Percentiles rank a stretch among this genome's conserved stretches.
Conservation (phyloP, 1,140 invertebrate genomes). For the Conus ventricosus region DNA sequence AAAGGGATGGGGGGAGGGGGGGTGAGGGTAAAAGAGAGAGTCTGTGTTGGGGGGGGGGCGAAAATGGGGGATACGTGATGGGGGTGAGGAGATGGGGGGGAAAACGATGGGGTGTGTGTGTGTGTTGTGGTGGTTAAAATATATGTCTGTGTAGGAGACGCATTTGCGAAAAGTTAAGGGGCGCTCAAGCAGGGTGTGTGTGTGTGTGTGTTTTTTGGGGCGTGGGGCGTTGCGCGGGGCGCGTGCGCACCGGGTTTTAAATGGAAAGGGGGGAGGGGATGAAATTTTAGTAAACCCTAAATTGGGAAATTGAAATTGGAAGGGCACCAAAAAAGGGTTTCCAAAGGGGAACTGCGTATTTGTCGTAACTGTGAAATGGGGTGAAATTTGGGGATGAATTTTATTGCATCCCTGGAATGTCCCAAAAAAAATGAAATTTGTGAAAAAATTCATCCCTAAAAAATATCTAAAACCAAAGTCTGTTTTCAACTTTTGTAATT, state of each 20-base stretch:
- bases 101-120: background rate
- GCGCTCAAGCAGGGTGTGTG: background rate
- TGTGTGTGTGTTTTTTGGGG: background rate
- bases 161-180: background rate
- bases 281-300: too few species aligned
- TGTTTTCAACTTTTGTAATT: too few species aligned
- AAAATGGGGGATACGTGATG: background rate
- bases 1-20: background rate
- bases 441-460: too few species aligned
- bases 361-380: too few species aligned
- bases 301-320: too few species aligned
- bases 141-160: background rate
- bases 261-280: background rate
- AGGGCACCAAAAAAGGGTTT: too few species aligned
- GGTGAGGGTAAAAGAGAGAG: background rate
- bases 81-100: background rate
- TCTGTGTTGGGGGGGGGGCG: background rate
- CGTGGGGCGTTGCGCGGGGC: too few species aligned
- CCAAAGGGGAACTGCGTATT: too few species aligned
- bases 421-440: too few species aligned
- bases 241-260: background rate
- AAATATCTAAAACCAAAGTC: too few species aligned
- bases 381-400: too few species aligned
- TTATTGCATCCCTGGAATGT: too few species aligned
- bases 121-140: background rate